Evolutionary conservation across 2,888 invertebrate species (phyloP), one percentile per base, ranked within the genome.

Genomic region (Oxystoma pomonae): DNA sequence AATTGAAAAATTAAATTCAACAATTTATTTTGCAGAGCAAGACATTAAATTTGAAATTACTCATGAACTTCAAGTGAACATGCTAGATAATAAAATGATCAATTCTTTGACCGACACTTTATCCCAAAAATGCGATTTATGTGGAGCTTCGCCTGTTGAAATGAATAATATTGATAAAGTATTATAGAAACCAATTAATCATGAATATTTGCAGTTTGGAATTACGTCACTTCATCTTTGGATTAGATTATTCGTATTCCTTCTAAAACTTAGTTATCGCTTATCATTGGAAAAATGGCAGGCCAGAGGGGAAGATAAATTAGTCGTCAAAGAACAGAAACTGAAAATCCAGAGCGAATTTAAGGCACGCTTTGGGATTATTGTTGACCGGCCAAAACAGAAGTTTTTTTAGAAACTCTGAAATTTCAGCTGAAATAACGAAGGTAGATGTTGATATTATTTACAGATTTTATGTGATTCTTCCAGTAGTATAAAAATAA

Each of bases 31-130:
- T 16, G 9, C 16, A 20, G 17, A 59, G 2, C 1, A 18, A 9
- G 2, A n/a, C 9, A 20, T n/a, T n/a, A n/a, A 55, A 3, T 18
- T 61, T 51, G 7, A 19, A 9, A 18, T 62, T 2, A 59, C 21
- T 50, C 58, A 60, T 20, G 22, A 60, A 16, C 20, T 63, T n/a
- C 12, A n/a, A 16, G n/a, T 63, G 22, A 55, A 56, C 35, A 63
- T 55, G 60, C 7, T 63, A 1, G 63, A 63, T 22, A 22, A 2
- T 2, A 63, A 63, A 63, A 59, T 53, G 51, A 20, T 62, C 1
- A 63, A 56, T 18, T 20, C 56, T 50, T 22, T 55, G 7, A 60
- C 60, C 16, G 57, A 56, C 16, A 56, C 60, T 55, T 59, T 50
- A 16, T 51, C 62, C 2, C 58, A 53, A 49, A 7, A 22, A 17